Percentiles rank a stretch among this genome's conserved stretches.
Evolutionary conservation across 2,888 invertebrate genomes (phyloP).

Genomic region (Melanostoma mellinum): DNA sequence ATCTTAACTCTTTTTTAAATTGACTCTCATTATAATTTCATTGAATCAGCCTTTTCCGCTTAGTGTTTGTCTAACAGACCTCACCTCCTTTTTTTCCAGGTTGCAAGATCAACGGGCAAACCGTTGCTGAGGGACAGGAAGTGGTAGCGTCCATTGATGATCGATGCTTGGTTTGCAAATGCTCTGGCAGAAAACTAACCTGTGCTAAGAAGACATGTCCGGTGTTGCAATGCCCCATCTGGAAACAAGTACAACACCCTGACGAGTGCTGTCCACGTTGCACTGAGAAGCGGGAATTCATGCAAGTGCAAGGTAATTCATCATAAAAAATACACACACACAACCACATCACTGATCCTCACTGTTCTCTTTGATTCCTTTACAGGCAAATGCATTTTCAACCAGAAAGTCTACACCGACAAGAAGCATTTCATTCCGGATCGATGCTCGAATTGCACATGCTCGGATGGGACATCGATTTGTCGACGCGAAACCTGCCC

Average conservation of each 20-base stretch:
- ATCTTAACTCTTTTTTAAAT: no score
- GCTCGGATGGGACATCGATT: slow-evolving; percentile 90
- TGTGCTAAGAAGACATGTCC: slow-evolving; percentile 94
- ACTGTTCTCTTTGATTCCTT: no score
- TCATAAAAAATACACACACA: neutral
- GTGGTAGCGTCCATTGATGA: slow-evolving; percentile 90
- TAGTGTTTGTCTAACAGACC: no score
- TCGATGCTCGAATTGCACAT: slow-evolving; percentile 93
- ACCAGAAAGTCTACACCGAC: slow-evolving; percentile 86
- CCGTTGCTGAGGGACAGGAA: slow-evolving; percentile 90
- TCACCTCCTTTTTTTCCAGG: slow-evolving; percentile 83
- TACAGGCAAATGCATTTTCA: slow-evolving; percentile 86
- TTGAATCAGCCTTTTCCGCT: neutral
- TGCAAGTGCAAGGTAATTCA: slow-evolving; percentile 78
- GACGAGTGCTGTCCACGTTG: slow-evolving; percentile 90
- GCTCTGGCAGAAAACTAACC: slow-evolving; percentile 87
- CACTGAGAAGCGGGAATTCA: slow-evolving; percentile 81
- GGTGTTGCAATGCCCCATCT: slow-evolving; percentile 90
- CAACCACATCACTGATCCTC: no score
- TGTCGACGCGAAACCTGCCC: slow-evolving; percentile 93
- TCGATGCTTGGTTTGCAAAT: slow-evolving; percentile 93
- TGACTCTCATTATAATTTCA: neutral
- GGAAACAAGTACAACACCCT: slow-evolving; percentile 86
- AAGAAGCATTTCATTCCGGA: slow-evolving; percentile 86
- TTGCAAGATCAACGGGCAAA: slow-evolving; percentile 92